Evolutionary conservation across 2,797 vertebrate genomes (phyloP).

Genomic region (Sebastes trivittatus): DNA sequence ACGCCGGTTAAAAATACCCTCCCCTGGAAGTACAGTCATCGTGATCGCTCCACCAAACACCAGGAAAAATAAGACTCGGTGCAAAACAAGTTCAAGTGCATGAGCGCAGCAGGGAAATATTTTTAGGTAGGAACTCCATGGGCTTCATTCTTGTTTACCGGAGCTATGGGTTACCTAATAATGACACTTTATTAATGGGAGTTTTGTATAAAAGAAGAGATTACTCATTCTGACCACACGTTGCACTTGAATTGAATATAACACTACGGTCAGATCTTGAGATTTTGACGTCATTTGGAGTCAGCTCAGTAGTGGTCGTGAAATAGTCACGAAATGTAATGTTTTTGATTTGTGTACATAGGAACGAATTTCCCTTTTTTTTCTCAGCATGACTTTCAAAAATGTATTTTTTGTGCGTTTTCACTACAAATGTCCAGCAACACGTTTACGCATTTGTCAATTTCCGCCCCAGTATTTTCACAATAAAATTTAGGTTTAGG

Average conservation of each 20-base stretch:
- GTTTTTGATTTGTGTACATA: too few species aligned
- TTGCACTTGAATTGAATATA: background rate
- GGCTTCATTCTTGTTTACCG: background rate
- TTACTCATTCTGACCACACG: background rate
- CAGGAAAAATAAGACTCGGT: conserved; percentile 30
- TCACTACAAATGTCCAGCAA: too few species aligned
- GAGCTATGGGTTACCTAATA: background rate
- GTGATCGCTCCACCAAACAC: conserved; percentile 46
- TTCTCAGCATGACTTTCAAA: too few species aligned
- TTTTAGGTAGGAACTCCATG: background rate
- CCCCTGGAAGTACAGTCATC: conserved; percentile 56
- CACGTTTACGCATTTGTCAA: too few species aligned
- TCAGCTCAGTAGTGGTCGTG: background rate
- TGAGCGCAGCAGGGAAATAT: background rate
- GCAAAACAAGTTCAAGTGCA: conserved; percentile 21
- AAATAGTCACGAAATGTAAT: too few species aligned
- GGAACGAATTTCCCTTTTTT: too few species aligned
- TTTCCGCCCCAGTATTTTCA: too few species aligned
- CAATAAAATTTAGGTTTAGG: too few species aligned
- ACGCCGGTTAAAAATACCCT: conserved; percentile 71
- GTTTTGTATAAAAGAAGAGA: background rate
- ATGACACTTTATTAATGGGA: background rate
- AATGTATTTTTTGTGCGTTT: too few species aligned
- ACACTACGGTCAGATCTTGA: too few species aligned
- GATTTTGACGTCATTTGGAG: background rate